These are phyloP conservation scores for Agonopterix alstromeriana DNA, from an alignment of 2,888 invertebrate species.

Conservation along the genomic window DNA sequence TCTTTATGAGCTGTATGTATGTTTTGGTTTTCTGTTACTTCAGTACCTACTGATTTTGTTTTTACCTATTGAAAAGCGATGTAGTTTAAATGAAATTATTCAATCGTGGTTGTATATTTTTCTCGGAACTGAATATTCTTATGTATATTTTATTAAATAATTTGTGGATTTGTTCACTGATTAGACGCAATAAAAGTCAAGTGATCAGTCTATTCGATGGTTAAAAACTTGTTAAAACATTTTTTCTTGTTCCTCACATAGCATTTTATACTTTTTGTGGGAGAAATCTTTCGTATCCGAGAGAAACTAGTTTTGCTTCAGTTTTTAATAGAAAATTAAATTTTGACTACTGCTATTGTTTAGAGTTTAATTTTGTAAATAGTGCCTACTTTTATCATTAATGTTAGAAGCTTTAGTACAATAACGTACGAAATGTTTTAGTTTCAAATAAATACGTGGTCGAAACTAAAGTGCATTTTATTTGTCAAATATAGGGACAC, in stretches of 20 bases:
- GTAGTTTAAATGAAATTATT: slow-evolving; percentile 8
- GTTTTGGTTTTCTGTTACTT: slow-evolving; percentile 6
- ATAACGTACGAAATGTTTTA: slow-evolving; percentile 40
- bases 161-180: too few species aligned
- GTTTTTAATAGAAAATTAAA: too few species aligned
- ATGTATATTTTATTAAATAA: neutral
- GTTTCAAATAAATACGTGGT: slow-evolving; percentile 53
- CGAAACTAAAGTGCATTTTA: slow-evolving; percentile 3
- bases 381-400: slow-evolving; percentile 7
- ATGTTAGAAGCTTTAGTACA: slow-evolving; percentile 21
- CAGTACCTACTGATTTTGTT: neutral
- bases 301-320: too few species aligned
- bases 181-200: too few species aligned
- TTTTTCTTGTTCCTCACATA: too few species aligned
- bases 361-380: slow-evolving; percentile 6
- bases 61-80: neutral
- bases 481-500: neutral
- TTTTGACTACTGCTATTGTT: too few species aligned
- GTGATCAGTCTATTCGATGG: too few species aligned
- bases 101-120: slow-evolving; percentile 14
- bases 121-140: neutral
- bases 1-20: slow-evolving; percentile 2
- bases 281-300: too few species aligned
- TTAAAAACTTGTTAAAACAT: too few species aligned
- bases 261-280: too few species aligned